phyloP scores from a whole-genome alignment of 2,113 vertebrate genomes.

The Xenopus laevis region DNA sequence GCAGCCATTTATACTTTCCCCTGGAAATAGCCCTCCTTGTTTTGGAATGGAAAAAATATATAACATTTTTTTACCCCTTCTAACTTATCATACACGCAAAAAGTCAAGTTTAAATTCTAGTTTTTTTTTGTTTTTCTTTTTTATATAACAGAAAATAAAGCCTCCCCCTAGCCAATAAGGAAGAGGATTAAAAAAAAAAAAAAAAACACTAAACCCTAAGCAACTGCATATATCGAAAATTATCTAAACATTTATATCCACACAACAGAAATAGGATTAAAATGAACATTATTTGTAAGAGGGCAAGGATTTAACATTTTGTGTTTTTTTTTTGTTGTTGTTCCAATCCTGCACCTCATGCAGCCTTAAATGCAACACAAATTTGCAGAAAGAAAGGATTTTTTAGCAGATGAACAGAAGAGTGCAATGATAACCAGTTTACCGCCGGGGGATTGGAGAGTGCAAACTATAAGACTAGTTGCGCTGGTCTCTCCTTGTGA shows the following conservation, averaged over 20 bases:
- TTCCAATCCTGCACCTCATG: constrained; percentile 7
- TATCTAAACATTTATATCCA: constrained; percentile 51
- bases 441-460: background rate
- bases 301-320: constrained; percentile 14
- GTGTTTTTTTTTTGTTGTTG: background rate
- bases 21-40: constrained; percentile 26
- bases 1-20: background rate
- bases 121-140: background rate
- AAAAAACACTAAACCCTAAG: constrained; percentile 33
- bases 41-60: constrained; percentile 46
- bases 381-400: background rate
- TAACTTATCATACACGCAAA: constrained; percentile 40
- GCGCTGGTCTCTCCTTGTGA: constrained; percentile 6
- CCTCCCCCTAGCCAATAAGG: constrained; percentile 38
- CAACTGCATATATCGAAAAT: constrained; percentile 45
- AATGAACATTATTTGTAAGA: constrained; percentile 64
- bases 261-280: constrained; percentile 63
- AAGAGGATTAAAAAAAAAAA: constrained; percentile 45
- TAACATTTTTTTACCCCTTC: constrained; percentile 35
- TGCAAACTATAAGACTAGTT: constrained; percentile 4
- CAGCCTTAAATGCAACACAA: constrained; percentile 27
- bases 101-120: constrained; percentile 48
- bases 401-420: background rate
- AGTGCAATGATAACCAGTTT: background rate
- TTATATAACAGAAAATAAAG: constrained; percentile 28